Percentiles rank a stretch among this genome's conserved stretches.
phyloP scores from a whole-genome alignment of 2,888 invertebrate genomes.

The Agonopterix subpropinquella region DNA sequence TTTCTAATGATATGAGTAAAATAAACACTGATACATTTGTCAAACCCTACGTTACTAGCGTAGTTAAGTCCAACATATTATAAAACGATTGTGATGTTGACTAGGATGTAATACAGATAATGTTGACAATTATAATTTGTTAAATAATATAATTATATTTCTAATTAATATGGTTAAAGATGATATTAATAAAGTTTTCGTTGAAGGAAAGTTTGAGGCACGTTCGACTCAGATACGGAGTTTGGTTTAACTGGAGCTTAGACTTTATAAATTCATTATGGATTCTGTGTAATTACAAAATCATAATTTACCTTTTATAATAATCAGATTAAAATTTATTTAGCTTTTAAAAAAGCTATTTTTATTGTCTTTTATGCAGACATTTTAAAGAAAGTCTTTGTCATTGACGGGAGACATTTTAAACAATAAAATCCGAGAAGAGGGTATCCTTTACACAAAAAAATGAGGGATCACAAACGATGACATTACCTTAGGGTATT shows the following conservation, averaged over 20 bases:
- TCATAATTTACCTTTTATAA: not conserved
- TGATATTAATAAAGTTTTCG: slow-evolving; percentile 25
- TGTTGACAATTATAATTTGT: slow-evolving; percentile 64
- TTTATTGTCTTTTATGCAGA: not conserved
- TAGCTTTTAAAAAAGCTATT: no score
- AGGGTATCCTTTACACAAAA: slow-evolving; percentile 44
- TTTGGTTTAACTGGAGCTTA: slow-evolving; percentile 2
- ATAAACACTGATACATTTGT: no score
- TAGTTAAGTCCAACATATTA: slow-evolving; percentile 57
- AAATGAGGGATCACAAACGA: slow-evolving; percentile 63
- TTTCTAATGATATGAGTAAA: no score
- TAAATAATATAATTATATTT: slow-evolving; percentile 53
- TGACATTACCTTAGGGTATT: slow-evolving; percentile 44
- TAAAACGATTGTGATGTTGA: slow-evolving; percentile 71
- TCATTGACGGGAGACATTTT: not conserved
- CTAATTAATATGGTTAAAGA: slow-evolving; percentile 37
- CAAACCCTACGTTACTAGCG: slow-evolving; percentile 26
- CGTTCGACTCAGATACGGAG: slow-evolving; percentile 5
- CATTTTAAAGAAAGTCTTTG: not conserved
- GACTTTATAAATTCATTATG: slow-evolving; percentile 4
- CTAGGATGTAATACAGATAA: slow-evolving; percentile 59
- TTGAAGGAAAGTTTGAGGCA: slow-evolving; percentile 14
- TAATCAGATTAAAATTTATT: no score
- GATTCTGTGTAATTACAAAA: slow-evolving; percentile 4
- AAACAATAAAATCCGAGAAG: slow-evolving; percentile 16